phyloP scores from a whole-genome alignment of 2,113 vertebrate genomes.

The Sminthopsis crassicaudata region DNA sequence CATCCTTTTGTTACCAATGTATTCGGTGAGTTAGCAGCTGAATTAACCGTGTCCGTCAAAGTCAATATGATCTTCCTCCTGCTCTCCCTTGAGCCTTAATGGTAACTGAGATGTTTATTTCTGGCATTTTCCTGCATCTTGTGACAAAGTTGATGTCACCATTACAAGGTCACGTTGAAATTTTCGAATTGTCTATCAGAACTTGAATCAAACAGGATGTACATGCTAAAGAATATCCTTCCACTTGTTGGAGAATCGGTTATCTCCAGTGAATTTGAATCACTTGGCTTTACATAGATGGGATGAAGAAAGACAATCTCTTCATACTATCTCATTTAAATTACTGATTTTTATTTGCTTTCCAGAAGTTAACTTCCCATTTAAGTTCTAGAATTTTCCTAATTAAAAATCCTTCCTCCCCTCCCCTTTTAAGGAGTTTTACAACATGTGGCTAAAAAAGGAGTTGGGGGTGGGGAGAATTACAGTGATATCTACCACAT shows the following conservation, averaged over 20 bases:
- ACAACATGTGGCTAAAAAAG: background rate
- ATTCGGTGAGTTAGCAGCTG: background rate
- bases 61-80: background rate
- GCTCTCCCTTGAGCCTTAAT: background rate
- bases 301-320: background rate
- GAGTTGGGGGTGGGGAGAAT: background rate
- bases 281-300: background rate
- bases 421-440: background rate
- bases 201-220: too few species aligned
- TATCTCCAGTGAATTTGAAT: background rate
- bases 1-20: background rate
- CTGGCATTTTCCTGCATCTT: background rate
- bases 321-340: background rate
- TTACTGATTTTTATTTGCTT: background rate
- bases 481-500: background rate
- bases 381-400: background rate
- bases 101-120: background rate
- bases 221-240: accelerated
- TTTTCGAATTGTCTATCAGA: background rate
- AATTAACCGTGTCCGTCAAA: background rate
- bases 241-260: background rate
- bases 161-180: background rate
- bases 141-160: background rate
- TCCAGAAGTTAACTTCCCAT: background rate
- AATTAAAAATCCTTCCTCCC: background rate